Evolutionary conservation across 64 coral and sea anemone species (phyloP), one percentile per base, ranked within the genome.

Genomic region (Hydrozoanthus tunicans): DNA sequence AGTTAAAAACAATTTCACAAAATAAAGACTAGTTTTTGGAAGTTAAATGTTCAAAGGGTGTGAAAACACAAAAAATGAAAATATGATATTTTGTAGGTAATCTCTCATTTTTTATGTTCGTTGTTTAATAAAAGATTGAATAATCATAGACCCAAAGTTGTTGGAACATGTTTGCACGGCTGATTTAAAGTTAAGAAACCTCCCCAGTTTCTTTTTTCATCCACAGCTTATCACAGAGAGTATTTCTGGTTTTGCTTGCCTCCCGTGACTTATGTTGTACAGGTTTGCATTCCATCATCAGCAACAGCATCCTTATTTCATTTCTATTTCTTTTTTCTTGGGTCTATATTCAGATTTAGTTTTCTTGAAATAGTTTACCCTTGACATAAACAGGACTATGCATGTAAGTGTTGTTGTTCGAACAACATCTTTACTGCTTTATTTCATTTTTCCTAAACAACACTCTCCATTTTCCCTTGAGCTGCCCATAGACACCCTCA

Each of bases 21-120:
- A 73, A 73, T 32, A 73, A 73, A 9, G 7, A 73, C 24, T 73
- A 73, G 70, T 73, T 73, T 73, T 27, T 73, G 70, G 32, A 73
- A 73, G 70, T 73, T 73, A 26, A 73, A 73, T 73, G 20, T 51
- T 73, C 20, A 73, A 73, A n/a, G 70, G 70, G 24, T 73, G 70
- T 73, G 70, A 51, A 32, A 73, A 73, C 70, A 73, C 70, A 73
- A 73, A 73, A 73, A 73, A 27, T 32, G 24, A 73, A 73, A 73
- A 32, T 73, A 73, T 73, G 0, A 43, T 27, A 73, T 73, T 73
- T 73, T 73, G 23, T 43, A 73, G 24, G 70, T 43, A 73, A 73
- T 73, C 70, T 73, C 23, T 73, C 14, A 20, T 20, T 20, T 20
- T 20, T 20, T 20, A 20, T 20, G 20, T 20, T 20, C 20, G 20